Conservation (phyloP, 2,113 vertebrate species). For the Recurvirostra avosetta region DNA sequence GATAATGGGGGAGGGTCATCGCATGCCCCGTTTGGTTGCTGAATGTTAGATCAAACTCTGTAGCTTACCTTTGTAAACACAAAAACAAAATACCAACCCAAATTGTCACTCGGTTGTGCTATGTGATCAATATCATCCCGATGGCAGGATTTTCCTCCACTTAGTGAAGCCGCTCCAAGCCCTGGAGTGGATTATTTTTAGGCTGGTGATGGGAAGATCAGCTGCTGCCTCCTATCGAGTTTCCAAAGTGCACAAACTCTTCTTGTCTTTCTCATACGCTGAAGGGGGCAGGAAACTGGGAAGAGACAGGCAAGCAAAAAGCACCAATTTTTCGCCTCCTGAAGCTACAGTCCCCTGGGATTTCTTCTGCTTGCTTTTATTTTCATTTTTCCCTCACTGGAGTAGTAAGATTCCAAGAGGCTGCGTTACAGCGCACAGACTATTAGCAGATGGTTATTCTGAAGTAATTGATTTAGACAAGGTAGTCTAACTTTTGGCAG, state of each 20-base stretch:
- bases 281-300: slow-evolving; percentile 69
- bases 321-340: slow-evolving; percentile 33
- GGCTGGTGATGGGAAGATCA: slow-evolving; percentile 80
- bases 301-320: slow-evolving; percentile 48
- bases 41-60: slow-evolving; percentile 25
- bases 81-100: slow-evolving; percentile 42
- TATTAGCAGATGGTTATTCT: neutral
- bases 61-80: slow-evolving; percentile 52
- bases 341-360: slow-evolving; percentile 20
- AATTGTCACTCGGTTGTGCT: slow-evolving; percentile 33
- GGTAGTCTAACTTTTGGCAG: neutral
- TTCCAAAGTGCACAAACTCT: slow-evolving; percentile 73
- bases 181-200: slow-evolving; percentile 89
- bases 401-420: neutral
- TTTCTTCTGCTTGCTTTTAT: slow-evolving; percentile 30
- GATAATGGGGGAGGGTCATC: slow-evolving; percentile 18
- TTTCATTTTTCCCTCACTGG: neutral
- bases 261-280: slow-evolving; percentile 40
- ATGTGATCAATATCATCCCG: slow-evolving; percentile 55
- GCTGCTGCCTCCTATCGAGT: slow-evolving; percentile 87
- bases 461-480: neutral
- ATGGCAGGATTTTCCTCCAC: slow-evolving; percentile 52
- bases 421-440: neutral
- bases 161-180: slow-evolving; percentile 40
- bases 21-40: slow-evolving; percentile 10